Base-by-base conservation (phyloP, 1,140 invertebrate species). In the Zaprionus lachaisei region DNA sequence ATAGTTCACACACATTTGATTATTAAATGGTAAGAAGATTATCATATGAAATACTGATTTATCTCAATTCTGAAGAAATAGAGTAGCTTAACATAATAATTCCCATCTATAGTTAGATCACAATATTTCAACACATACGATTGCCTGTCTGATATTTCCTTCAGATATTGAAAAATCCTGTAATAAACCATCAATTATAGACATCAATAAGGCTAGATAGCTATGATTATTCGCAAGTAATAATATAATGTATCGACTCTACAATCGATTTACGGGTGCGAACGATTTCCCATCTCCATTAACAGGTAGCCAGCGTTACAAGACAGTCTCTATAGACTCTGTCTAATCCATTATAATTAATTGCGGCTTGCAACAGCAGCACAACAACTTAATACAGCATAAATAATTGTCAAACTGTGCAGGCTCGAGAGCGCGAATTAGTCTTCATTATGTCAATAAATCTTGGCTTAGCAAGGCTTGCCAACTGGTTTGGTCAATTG, bases 401-500 rank as follows among this genome's bases (percentile, higher is more conserved):
- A 85, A 85, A 81, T 85, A 85, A 85, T 85, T 85, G 82, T 85
- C 79, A 85, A 80, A 77, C 83, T 84, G 77, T 68, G 71, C 73
- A 74, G 47, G 66, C 79, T 81, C 61, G 72, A 69, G 61, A 76
- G 77, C 69, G 70, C 79, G 87, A 91, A 91, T 91, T 91, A 91
- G 81, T 91, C 81, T 91, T 91, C 79, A 91, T 91, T 91, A 91
- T 84, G 81, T 83, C 83, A 83, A 91, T 91, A 91, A 91, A 91
- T 91, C 86, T 83, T 91, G 78, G 81, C 73, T 77, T 34, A 34
- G 9, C 9, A 84, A 77, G 62, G 54, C 62, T 24, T 55, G 22
- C 20, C 20, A 31, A 51, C 47, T 51, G 47, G 47, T 24, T 24
- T 11, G 47, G 20, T 14, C 9, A 22, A 12, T 24, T 51, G 47